These are phyloP conservation scores for Papio anubis DNA, from an alignment of 2,113 vertebrate genomes.

Conservation along the genomic window DNA sequence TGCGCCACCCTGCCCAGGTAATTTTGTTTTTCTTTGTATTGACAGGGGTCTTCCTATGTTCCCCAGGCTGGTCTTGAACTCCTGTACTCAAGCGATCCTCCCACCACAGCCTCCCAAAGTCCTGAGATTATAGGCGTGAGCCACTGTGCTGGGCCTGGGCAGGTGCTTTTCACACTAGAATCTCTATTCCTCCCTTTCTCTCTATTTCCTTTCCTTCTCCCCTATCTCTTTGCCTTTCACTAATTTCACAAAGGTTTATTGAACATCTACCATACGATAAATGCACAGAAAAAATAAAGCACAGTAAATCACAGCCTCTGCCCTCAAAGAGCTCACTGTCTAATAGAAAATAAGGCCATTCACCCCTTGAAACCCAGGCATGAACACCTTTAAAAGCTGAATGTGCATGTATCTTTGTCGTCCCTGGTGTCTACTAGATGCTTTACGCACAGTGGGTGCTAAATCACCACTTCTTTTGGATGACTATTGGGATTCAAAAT, in stretches of 20 bases:
- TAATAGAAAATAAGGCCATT: background rate
- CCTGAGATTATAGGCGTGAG: no score
- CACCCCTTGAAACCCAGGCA: background rate
- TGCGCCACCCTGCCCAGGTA: no score
- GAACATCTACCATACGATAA: background rate
- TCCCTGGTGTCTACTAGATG: background rate
- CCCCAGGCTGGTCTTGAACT: no score
- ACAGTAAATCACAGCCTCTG: background rate
- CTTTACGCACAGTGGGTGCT: background rate
- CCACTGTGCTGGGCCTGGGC: no score
- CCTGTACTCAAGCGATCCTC: no score
- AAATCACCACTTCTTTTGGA: background rate
- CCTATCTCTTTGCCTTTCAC: background rate
- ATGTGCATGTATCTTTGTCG: background rate
- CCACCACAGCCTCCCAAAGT: no score
- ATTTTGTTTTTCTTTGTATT: no score
- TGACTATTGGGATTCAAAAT: background rate
- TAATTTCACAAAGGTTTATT: background rate
- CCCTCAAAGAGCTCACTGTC: background rate
- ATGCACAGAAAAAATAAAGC: background rate
- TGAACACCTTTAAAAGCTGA: background rate
- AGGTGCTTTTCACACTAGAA: background rate
- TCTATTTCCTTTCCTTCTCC: background rate
- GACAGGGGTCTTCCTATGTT: no score
- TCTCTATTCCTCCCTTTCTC: background rate